Base-by-base conservation (phyloP, 2,113 vertebrate genomes). In the Apodemus sylvaticus region DNA sequence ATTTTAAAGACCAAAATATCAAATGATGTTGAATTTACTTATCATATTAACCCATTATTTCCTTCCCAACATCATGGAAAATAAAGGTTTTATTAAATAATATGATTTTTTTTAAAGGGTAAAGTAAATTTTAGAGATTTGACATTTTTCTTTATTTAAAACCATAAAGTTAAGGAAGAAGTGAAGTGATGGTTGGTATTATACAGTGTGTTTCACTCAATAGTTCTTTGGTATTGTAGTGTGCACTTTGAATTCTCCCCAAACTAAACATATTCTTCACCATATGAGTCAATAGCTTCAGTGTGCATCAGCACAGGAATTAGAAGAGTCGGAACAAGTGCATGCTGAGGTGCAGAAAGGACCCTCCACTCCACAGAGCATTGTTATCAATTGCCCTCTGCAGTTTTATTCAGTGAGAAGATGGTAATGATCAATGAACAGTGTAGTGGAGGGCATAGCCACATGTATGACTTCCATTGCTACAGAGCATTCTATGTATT, bases 1-100 rank as follows among this genome's bases (percentile, higher is more conserved):
- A 53, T 66, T 93, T 81, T 97, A 96, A 97, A 97, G 66, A 83
- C 17, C 71, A 89, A 92, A 93, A 79, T 90, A 64, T 31, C 68
- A 0, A 70, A 89, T 24, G 91, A 66, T 31, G 42, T 79, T 20
- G 20, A 76, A 31, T 45, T 45, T 31, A 45, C 87, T 95, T 97
- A 42, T 60, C 91, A 81, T 58, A 45, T 58, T 48, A 48, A 78
- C 89, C 62, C n/a, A 71, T 85, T 22, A 83, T 97, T 74, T 42
- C 91, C 17, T 88, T 5, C 9, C 93, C 89, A 53, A 76, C 51
- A 93, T 89, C 31, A 53, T 83, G 39, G 34, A 51, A 92, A 92
- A 85, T 6, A 45, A 71, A 62, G 2, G 9, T n/a, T 31, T 42
- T 86, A 48, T 45, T 36, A 39, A 70, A 14, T 26, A n/a, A 53